A percentile compares a stretch with the other conserved stretches of the same genome.
These are phyloP conservation scores for Agonopterix alstromeriana DNA, from an alignment of 2,888 invertebrate genomes.

Conservation along the genomic window DNA sequence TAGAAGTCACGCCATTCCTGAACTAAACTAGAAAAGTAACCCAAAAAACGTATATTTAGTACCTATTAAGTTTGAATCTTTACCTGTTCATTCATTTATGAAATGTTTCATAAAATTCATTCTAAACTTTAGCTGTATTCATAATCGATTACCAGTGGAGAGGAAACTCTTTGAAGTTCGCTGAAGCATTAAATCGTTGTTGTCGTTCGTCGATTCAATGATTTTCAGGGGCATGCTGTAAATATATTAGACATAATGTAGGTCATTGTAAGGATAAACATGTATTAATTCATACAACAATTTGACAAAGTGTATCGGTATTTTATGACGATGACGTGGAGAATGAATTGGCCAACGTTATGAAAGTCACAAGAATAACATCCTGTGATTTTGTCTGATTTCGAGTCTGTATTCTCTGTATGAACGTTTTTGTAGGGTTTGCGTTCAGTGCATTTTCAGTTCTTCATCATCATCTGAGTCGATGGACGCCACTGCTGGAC, in stretches of 20 bases:
- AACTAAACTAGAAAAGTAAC: too few species aligned
- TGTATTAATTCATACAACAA: neutral
- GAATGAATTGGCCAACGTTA: neutral
- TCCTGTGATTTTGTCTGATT: too few species aligned
- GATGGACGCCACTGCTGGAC: too few species aligned
- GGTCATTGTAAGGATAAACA: constrained; percentile 5
- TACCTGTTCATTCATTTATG: too few species aligned
- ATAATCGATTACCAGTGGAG: constrained; percentile 44
- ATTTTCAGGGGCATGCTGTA: constrained; percentile 40
- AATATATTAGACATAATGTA: constrained; percentile 3
- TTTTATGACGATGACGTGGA: neutral
- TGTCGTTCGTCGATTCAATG: constrained; percentile 35
- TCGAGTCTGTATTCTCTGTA: neutral
- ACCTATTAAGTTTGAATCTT: too few species aligned
- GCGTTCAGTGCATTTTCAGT: too few species aligned
- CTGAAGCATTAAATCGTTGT: constrained; percentile 42
- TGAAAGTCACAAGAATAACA: too few species aligned
- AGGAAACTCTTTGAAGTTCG: constrained; percentile 59
- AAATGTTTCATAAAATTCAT: too few species aligned
- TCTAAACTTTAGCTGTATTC: neutral
- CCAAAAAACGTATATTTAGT: too few species aligned
- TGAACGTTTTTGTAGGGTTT: neutral
- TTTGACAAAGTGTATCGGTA: neutral
- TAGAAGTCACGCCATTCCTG: too few species aligned
- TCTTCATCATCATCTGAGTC: too few species aligned